Percentiles rank a stretch among this genome's conserved stretches.
These are phyloP conservation scores for Eupeodes latifasciatus DNA, from an alignment of 2,888 invertebrate species.

Conservation along the genomic window DNA sequence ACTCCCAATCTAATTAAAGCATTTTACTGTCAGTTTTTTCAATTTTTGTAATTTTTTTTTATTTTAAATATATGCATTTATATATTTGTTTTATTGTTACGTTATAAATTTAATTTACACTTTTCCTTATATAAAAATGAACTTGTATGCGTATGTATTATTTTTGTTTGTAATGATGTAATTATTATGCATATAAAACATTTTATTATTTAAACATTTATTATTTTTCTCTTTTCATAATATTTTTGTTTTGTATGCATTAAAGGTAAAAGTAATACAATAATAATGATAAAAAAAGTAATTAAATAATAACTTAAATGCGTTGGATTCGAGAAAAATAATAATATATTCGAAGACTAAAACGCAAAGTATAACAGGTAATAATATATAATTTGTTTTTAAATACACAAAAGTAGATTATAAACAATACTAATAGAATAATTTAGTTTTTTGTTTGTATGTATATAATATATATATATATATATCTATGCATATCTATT, in stretches of 20 bases:
- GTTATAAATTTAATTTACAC: constrained; percentile 75
- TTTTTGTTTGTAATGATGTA: constrained; percentile 57
- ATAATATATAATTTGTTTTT: constrained; percentile 52
- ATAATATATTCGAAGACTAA: constrained; percentile 63
- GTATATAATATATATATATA: constrained; percentile 67
- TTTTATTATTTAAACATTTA: constrained; percentile 74
- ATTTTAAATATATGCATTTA: constrained; percentile 74
- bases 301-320: constrained; percentile 68
- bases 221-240: constrained; percentile 50
- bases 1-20: constrained; percentile 58
- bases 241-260: constrained; percentile 40
- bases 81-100: constrained; percentile 76
- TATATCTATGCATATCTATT: constrained; percentile 73
- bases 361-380: constrained; percentile 73
- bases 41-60: constrained; percentile 32
- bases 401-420: constrained; percentile 71
- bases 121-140: constrained; percentile 75
- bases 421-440: constrained; percentile 74
- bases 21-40: constrained; percentile 64
- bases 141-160: constrained; percentile 71
- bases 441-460: constrained; percentile 62
- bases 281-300: background rate
- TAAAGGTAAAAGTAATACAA: constrained; percentile 32
- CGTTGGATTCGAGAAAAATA: constrained; percentile 65
- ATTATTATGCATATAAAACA: constrained; percentile 74